phyloP scores from a whole-genome alignment of 2,797 vertebrate species.

The Malacoraja senta region DNA sequence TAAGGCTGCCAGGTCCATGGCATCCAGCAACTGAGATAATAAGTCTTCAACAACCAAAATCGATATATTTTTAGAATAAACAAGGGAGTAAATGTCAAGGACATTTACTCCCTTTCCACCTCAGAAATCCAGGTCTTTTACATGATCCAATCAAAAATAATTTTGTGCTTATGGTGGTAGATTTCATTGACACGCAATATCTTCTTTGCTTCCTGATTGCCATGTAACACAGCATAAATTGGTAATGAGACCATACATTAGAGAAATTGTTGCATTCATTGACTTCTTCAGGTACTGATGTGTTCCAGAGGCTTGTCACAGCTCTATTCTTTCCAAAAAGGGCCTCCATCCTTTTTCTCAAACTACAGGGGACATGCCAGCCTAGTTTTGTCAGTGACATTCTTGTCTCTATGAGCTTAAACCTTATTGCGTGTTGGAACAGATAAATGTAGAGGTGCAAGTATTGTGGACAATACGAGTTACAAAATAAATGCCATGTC shows the following conservation, averaged over 20 bases:
- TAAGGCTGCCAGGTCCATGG: too few species aligned
- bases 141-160: too few species aligned
- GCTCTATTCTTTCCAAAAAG: neutral
- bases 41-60: too few species aligned
- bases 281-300: neutral
- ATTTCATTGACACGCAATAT: neutral
- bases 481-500: neutral
- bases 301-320: neutral
- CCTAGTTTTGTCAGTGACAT: neutral
- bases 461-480: neutral
- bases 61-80: too few species aligned
- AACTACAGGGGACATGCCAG: neutral
- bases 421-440: neutral
- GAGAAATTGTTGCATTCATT: neutral
- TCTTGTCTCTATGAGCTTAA: neutral
- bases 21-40: too few species aligned
- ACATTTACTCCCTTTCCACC: too few species aligned
- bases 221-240: neutral
- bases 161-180: neutral
- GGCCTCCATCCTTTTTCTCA: neutral
- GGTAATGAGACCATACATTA: neutral
- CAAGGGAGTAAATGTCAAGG: too few species aligned
- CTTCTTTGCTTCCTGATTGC: neutral
- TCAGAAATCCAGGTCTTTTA: too few species aligned
- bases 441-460: neutral